Conservation (phyloP, 2,888 invertebrate genomes). For the Drosophila ochracea region DNA sequence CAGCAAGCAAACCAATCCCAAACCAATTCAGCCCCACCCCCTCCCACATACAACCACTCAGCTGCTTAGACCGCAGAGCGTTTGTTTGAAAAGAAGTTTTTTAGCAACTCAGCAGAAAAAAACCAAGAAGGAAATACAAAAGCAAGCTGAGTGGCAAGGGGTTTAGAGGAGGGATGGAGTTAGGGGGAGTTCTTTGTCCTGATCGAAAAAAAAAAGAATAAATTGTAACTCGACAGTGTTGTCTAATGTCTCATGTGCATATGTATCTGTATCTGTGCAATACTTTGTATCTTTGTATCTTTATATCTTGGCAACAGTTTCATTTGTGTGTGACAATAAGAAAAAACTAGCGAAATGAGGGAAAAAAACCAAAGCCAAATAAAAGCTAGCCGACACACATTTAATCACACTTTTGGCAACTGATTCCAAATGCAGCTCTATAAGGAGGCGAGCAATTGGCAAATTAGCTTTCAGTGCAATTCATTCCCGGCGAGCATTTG, state of each 20-base stretch:
- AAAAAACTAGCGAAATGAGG: conserved; percentile 29
- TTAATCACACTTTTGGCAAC: conserved; percentile 78
- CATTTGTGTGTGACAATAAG: conserved; percentile 36
- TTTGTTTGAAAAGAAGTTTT: conserved; percentile 80
- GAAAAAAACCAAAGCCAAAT: conserved; percentile 50
- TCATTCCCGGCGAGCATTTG: conserved; percentile 60
- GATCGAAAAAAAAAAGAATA: conserved; percentile 46
- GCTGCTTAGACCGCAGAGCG: conserved; percentile 52
- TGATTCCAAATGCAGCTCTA: conserved; percentile 51
- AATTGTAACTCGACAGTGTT: conserved; percentile 60
- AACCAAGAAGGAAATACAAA: conserved; percentile 52
- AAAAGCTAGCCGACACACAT: conserved; percentile 73
- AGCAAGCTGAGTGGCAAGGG: conserved; percentile 31
- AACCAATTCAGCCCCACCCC: conserved; percentile 22
- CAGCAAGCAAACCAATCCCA: conserved; percentile 51
- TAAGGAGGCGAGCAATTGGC: conserved; percentile 56
- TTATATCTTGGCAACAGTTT: conserved; percentile 19
- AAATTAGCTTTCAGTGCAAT: conserved; percentile 80
- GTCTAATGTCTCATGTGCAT: conserved; percentile 68
- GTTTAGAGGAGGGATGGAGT: neutral
- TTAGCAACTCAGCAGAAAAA: conserved; percentile 78
- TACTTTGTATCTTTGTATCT: conserved; percentile 38
- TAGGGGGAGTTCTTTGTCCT: conserved; percentile 47
- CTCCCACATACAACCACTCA: neutral
- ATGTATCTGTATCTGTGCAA: conserved; percentile 22